Percentiles rank a stretch among this genome's conserved stretches.
These are phyloP conservation scores for Romanomermis culicivorax DNA, from an alignment of 2,888 invertebrate species.

Conservation along the genomic window DNA sequence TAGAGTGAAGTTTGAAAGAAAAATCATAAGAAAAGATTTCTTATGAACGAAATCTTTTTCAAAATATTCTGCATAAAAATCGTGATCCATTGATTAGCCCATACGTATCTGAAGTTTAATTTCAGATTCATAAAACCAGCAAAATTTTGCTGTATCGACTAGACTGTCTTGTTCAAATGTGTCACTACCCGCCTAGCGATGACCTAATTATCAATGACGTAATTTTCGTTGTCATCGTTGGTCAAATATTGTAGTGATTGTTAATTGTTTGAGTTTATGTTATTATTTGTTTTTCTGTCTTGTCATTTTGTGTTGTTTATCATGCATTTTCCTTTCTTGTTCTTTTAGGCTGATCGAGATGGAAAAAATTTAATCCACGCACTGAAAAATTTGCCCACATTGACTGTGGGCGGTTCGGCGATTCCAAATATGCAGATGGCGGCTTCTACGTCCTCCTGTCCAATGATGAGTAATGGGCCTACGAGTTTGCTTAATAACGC, in stretches of 20 bases:
- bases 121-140: constrained; percentile 73
- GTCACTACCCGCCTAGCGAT: constrained; percentile 34
- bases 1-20: too few species aligned
- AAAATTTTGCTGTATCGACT: constrained; percentile 83
- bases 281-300: neutral
- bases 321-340: neutral
- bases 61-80: too few species aligned
- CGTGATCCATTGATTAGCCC: too few species aligned
- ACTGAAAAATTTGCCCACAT: constrained; percentile 7
- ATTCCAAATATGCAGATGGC: too few species aligned
- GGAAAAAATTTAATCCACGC: constrained; percentile 30
- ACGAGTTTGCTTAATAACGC: too few species aligned
- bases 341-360: constrained; percentile 32
- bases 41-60: too few species aligned
- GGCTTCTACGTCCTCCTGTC: too few species aligned
- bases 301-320: neutral
- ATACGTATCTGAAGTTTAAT: too few species aligned
- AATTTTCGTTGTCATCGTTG: neutral
- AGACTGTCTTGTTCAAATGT: constrained; percentile 82
- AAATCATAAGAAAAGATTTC: too few species aligned
- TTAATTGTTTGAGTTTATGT: constrained; percentile 9
- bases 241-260: neutral
- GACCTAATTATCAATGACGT: neutral
- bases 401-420: neutral
- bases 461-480: too few species aligned